Evolutionary conservation across 2,888 invertebrate genomes (phyloP).

Genomic region (Cynaeus angustus): DNA sequence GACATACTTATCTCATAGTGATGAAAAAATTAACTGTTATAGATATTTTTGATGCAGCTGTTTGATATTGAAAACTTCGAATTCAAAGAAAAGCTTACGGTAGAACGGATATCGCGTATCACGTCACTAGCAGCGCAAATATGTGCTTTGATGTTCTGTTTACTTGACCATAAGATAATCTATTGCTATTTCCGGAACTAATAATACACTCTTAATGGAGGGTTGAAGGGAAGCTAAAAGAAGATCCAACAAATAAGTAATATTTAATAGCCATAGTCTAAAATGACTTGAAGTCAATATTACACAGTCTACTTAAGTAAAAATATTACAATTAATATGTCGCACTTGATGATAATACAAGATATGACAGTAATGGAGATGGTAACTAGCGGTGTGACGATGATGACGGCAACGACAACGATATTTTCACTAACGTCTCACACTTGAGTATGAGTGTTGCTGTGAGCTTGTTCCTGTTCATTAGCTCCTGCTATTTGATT

Average conservation of each 20-base stretch:
- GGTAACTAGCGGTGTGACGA: constrained; percentile 21
- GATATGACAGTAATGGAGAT: constrained; percentile 27
- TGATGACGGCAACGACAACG: constrained; percentile 31
- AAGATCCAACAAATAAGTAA: constrained; percentile 64
- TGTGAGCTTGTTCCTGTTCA: constrained; percentile 85
- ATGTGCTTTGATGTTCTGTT: constrained; percentile 44
- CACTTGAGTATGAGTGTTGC: constrained; percentile 90
- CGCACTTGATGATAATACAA: constrained; percentile 27
- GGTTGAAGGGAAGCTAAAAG: constrained; percentile 35
- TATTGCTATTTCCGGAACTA: constrained; percentile 18
- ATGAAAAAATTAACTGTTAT: too few relatives aligned
- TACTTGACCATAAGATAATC: constrained; percentile 32
- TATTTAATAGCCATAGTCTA: constrained; percentile 64
- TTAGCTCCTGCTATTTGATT: constrained; percentile 82
- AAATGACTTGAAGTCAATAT: constrained; percentile 61
- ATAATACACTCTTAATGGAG: constrained; percentile 21
- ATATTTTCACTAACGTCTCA: constrained; percentile 71
- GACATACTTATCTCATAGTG: too few relatives aligned
- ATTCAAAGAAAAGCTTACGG: background rate
- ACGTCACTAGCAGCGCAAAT: background rate
- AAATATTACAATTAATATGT: constrained; percentile 61
- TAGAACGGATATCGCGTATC: constrained; percentile 2
- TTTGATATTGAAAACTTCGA: background rate
- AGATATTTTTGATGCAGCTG: background rate
- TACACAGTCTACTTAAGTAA: constrained; percentile 63